Conservation (phyloP, 2,888 invertebrate species). For the Cheilosia variabilis region DNA sequence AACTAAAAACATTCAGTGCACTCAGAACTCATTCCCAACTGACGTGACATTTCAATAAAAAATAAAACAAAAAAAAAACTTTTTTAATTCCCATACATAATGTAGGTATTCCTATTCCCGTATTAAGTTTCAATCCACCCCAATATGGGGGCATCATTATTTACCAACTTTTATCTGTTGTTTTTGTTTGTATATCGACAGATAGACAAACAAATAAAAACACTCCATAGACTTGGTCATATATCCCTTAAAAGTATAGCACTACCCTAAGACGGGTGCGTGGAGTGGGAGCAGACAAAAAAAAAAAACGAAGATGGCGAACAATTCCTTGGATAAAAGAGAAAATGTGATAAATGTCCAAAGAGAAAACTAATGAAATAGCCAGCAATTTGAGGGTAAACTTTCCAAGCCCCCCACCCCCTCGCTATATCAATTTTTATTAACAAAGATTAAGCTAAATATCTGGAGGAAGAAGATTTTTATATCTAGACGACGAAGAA, state of each 20-base stretch:
- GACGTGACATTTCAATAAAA: background rate
- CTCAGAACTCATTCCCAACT: background rate
- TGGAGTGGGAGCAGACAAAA: background rate
- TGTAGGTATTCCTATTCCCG: too few relatives aligned
- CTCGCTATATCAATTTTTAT: constrained; percentile 2
- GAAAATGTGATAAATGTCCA: constrained; percentile 39
- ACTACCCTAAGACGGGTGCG: too few relatives aligned
- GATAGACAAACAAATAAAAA: constrained; percentile 11
- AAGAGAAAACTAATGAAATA: constrained; percentile 33
- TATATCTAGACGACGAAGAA: background rate
- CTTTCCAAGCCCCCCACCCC: background rate
- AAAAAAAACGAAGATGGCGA: background rate
- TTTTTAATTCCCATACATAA: background rate
- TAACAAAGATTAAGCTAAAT: constrained; percentile 33
- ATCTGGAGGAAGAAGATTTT: background rate
- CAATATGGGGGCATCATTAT: background rate
- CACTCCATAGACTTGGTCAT: background rate
- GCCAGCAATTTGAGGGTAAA: constrained; percentile 5
- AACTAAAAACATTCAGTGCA: background rate
- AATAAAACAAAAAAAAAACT: background rate
- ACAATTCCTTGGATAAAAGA: background rate
- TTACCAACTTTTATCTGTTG: background rate
- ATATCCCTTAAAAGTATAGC: constrained; percentile 1
- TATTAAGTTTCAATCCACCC: background rate
- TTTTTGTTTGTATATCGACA: background rate